phyloP scores from a whole-genome alignment of 1,140 invertebrate genomes.

The Aleiodes sp. region DNA sequence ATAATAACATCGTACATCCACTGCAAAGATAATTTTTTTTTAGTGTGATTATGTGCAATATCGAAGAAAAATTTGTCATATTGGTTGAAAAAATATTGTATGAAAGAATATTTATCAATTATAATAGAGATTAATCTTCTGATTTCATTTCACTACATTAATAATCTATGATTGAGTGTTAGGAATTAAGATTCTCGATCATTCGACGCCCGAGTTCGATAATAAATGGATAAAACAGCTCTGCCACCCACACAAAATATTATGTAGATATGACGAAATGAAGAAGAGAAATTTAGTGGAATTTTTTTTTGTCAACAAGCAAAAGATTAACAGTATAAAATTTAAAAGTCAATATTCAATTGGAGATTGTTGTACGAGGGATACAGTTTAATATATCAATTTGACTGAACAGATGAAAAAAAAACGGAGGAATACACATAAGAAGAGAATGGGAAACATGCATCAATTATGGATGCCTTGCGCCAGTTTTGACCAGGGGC shows the following conservation, averaged over 20 bases:
- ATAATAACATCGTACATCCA: neutral
- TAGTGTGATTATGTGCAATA: neutral
- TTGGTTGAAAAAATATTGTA: no score
- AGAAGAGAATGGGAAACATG: no score
- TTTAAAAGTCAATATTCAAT: constrained; percentile 6
- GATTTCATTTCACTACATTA: constrained; percentile 7
- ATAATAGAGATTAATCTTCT: neutral
- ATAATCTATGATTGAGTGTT: constrained; percentile 21
- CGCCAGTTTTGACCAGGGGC: no score
- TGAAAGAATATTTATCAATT: neutral
- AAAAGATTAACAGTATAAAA: no score
- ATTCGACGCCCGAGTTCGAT: constrained; percentile 28
- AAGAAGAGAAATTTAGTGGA: neutral
- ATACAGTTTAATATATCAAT: no score
- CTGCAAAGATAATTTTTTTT: neutral
- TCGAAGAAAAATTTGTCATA: neutral
- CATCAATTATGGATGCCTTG: no score
- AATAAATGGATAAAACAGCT: constrained; percentile 13
- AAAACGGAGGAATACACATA: neutral
- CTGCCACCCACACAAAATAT: no score
- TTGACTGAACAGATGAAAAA: neutral
- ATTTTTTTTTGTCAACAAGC: no score
- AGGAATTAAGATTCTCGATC: neutral
- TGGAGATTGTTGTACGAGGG: no score
- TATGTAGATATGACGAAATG: neutral